Evolutionary conservation across 2,888 invertebrate genomes (phyloP).

Genomic region (Xestobium rufovillosum): DNA sequence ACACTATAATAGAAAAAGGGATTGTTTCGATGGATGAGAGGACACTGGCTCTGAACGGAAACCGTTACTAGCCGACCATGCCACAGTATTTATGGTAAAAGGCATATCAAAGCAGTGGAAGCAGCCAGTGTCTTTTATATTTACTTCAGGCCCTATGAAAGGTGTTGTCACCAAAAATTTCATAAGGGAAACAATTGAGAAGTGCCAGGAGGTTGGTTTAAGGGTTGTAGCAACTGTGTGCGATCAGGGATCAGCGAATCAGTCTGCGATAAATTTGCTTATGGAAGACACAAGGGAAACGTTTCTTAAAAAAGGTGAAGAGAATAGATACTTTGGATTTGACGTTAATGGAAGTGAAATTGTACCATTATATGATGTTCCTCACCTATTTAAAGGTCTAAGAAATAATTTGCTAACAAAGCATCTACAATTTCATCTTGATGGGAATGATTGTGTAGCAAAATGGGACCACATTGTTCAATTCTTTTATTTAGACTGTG

Average conservation of each 20-base stretch:
- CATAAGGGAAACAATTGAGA: too few species aligned
- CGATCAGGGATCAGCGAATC: slow-evolving; percentile 22
- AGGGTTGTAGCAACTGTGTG: slow-evolving; percentile 20
- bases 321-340: slow-evolving; percentile 6
- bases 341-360: slow-evolving; percentile 4
- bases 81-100: slow-evolving; percentile 8
- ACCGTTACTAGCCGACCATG: slow-evolving; percentile 8
- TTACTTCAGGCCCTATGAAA: slow-evolving; percentile 5
- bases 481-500: slow-evolving; percentile 17
- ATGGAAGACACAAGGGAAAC: too few species aligned
- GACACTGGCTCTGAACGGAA: too few species aligned
- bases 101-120: slow-evolving; percentile 9
- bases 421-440: slow-evolving; percentile 14
- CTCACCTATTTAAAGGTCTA: slow-evolving; percentile 21
- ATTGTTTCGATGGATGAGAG: too few species aligned
- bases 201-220: too few species aligned
- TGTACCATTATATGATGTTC: slow-evolving; percentile 19
- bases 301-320: too few species aligned
- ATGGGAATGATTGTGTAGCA: slow-evolving; percentile 10
- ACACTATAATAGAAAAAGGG: background rate
- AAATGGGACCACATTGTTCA: slow-evolving; percentile 20
- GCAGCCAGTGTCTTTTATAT: slow-evolving; percentile 3
- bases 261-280: slow-evolving; percentile 16
- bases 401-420: slow-evolving; percentile 20
- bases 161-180: too few species aligned